Evolutionary conservation across 2,888 invertebrate genomes (phyloP).

Genomic region (Andrena praecox): DNA sequence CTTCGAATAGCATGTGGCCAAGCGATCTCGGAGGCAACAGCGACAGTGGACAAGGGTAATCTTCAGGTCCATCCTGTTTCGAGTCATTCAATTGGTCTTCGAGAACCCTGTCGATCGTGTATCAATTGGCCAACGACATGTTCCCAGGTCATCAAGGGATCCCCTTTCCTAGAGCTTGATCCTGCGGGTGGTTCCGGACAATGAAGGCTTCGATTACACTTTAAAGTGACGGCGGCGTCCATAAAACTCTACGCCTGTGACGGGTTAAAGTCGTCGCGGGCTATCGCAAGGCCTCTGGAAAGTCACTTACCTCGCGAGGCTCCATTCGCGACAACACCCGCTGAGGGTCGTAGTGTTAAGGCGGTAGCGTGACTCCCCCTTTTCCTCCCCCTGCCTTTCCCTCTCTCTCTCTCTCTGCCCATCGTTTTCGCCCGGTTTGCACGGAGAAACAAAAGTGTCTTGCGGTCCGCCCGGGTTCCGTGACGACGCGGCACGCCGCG

Average conservation of each 20-base stretch:
- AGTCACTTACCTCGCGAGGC: conserved; percentile 27
- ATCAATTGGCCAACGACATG: conserved; percentile 21
- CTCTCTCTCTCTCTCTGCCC: conserved; percentile 5
- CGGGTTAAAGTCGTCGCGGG: background rate
- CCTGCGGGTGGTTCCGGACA: background rate
- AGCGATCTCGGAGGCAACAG: conserved; percentile 11
- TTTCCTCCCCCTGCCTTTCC: conserved; percentile 25
- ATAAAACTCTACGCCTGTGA: background rate
- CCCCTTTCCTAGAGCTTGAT: background rate
- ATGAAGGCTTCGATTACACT: background rate
- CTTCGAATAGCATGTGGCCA: conserved; percentile 9
- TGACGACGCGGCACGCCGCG: conserved; percentile 57
- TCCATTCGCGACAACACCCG: conserved; percentile 57
- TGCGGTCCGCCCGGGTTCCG: conserved; percentile 58
- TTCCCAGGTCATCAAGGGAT: background rate
- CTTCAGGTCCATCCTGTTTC: conserved; percentile 2
- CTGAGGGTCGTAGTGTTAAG: conserved; percentile 67
- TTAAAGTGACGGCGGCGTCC: too few relatives aligned
- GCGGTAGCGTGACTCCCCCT: conserved; percentile 63
- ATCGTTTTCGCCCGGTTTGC: conserved; percentile 39
- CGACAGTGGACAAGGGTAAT: conserved; percentile 7
- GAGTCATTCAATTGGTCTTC: background rate
- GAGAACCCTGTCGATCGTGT: conserved; percentile 28
- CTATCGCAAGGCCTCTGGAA: background rate
- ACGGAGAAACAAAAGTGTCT: conserved; percentile 62